These are phyloP conservation scores for Pelochelys cantorii DNA, from an alignment of 2,797 vertebrate genomes.

Conservation along the genomic window DNA sequence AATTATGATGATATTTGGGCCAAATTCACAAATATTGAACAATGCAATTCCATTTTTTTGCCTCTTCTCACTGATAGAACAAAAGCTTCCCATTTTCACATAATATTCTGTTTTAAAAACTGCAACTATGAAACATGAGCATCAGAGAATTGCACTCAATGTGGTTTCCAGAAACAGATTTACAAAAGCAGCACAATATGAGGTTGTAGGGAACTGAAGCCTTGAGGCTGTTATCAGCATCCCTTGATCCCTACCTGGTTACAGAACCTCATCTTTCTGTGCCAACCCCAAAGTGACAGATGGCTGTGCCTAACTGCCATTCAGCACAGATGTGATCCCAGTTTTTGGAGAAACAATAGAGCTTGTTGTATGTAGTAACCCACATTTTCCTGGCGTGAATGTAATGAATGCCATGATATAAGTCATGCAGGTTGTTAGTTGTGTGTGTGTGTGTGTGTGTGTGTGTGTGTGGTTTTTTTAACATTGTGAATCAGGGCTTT, in stretches of 20 bases:
- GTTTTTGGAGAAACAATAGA: constrained; percentile 70
- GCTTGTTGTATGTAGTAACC: constrained; percentile 72
- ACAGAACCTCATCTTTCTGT: constrained; percentile 74
- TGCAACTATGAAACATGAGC: constrained; percentile 34
- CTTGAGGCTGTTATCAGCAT: constrained; percentile 76
- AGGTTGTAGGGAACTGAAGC: constrained; percentile 76
- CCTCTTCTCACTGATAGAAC: not conserved
- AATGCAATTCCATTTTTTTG: not conserved
- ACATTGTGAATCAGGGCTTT: not conserved
- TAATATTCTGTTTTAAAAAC: constrained; percentile 21
- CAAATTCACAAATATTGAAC: not conserved
- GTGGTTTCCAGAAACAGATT: constrained; percentile 49
- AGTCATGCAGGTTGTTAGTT: not conserved
- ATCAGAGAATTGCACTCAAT: constrained; percentile 51
- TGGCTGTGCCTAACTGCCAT: constrained; percentile 80
- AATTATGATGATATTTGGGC: constrained; percentile 11
- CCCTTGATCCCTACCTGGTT: constrained; percentile 76
- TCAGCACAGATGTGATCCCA: constrained; percentile 80
- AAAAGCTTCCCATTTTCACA: constrained; percentile 50
- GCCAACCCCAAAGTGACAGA: constrained; percentile 85
- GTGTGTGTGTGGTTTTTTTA: not conserved
- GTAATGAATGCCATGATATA: constrained; percentile 30
- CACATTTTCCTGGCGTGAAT: constrained; percentile 73
- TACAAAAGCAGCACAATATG: constrained; percentile 73
- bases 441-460: not conserved